Evolutionary conservation across 2,113 vertebrate species (phyloP).

Genomic region (Ellobius talpinus): DNA sequence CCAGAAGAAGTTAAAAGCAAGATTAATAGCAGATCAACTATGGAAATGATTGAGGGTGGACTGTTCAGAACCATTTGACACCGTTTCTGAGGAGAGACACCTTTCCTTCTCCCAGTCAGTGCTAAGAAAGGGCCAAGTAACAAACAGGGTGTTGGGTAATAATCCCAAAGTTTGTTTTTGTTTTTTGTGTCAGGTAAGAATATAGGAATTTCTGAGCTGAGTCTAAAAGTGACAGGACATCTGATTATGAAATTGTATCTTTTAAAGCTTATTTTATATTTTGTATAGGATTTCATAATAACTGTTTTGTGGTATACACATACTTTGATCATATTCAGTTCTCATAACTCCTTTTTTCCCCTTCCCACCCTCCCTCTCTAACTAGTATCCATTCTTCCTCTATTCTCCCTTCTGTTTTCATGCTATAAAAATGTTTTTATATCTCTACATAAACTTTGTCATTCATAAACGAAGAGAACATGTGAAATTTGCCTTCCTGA

Average conservation of each 20-base stretch:
- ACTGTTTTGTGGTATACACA: background rate
- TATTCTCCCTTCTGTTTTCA: background rate
- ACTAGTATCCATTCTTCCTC: too few species aligned
- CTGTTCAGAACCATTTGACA: background rate
- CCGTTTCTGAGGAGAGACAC: background rate
- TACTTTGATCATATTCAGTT: background rate
- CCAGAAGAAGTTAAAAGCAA: slow-evolving; percentile 50
- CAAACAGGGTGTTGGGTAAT: background rate
- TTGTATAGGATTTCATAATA: background rate
- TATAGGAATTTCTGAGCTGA: background rate
- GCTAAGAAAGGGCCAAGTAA: background rate
- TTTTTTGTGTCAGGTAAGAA: background rate
- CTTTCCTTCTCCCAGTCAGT: background rate
- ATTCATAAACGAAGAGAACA: background rate
- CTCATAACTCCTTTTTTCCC: background rate
- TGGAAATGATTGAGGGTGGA: background rate
- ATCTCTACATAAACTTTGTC: background rate
- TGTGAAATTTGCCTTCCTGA: background rate
- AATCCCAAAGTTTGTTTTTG: background rate
- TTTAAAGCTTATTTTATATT: background rate
- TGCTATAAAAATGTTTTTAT: background rate
- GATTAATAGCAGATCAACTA: background rate
- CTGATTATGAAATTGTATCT: background rate
- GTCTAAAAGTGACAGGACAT: background rate
- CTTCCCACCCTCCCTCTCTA: background rate